A percentile compares a stretch with the other conserved stretches of the same genome.
These are phyloP conservation scores for Apotomis turbidana DNA, from an alignment of 2,888 invertebrate genomes.

Conservation along the genomic window DNA sequence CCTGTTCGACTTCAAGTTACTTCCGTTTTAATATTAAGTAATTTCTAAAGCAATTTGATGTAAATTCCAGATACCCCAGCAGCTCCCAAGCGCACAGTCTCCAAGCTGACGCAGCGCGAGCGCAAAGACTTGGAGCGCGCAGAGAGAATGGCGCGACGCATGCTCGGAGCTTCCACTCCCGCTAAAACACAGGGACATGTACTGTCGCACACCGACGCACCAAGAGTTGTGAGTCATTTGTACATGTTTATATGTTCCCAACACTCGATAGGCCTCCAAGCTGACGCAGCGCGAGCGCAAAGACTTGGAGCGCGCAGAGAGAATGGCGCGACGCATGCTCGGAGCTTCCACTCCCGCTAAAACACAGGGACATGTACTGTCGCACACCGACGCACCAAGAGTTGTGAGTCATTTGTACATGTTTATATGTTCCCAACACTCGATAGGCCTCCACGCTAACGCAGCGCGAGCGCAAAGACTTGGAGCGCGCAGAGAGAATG, in stretches of 20 bases:
- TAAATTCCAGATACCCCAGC: constrained; percentile 40
- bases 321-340: constrained; percentile 59
- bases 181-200: constrained; percentile 29
- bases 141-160: constrained; percentile 60
- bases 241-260: background rate
- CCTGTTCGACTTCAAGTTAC: too few species aligned
- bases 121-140: constrained; percentile 60
- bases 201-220: constrained; percentile 42
- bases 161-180: constrained; percentile 50
- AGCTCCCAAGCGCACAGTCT: constrained; percentile 40
- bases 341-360: constrained; percentile 44
- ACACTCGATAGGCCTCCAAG: constrained; percentile 9
- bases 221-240: constrained; percentile 60
- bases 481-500: constrained; percentile 65
- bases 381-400: constrained; percentile 47
- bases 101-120: constrained; percentile 51
- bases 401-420: background rate
- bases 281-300: constrained; percentile 52
- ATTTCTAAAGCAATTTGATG: too few species aligned
- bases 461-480: constrained; percentile 52
- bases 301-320: constrained; percentile 63
- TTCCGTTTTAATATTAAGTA: too few species aligned
- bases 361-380: constrained; percentile 34
- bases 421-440: background rate
- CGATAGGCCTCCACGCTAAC: background rate